phyloP scores from a whole-genome alignment of 2,113 vertebrate species.

The Cebidichthys violaceus region DNA sequence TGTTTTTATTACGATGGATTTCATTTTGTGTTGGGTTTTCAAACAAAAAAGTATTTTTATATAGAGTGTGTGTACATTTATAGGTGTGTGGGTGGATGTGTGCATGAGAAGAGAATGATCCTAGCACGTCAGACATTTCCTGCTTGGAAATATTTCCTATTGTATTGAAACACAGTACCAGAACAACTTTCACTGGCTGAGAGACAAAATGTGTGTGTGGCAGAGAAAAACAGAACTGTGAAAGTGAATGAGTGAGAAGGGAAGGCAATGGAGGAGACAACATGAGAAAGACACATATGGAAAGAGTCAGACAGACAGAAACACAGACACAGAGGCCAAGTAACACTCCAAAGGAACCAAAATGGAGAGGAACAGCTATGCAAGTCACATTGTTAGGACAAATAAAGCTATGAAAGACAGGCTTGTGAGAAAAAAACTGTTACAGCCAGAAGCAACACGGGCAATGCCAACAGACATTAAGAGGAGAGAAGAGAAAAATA shows the following conservation, averaged over 20 bases:
- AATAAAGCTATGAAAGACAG: conserved; percentile 41
- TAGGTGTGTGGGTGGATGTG: background rate
- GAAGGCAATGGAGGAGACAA: background rate
- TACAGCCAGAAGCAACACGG: conserved; percentile 43
- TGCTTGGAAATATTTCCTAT: conserved; percentile 73
- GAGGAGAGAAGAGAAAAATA: conserved; percentile 1
- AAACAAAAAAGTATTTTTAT: conserved; percentile 26
- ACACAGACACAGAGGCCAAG: conserved; percentile 27
- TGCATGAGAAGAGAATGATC: conserved; percentile 30
- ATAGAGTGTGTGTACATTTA: background rate
- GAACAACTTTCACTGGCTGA: conserved; percentile 51
- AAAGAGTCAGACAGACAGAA: conserved; percentile 31
- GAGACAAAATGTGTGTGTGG: conserved; percentile 4
- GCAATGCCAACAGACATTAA: conserved; percentile 13
- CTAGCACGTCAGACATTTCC: conserved; percentile 72
- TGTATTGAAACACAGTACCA: conserved; percentile 71
- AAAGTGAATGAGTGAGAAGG: conserved; percentile 17
- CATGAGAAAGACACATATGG: conserved; percentile 30
- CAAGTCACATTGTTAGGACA: conserved; percentile 42
- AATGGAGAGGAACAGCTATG: conserved; percentile 1
- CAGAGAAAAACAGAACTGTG: conserved; percentile 55
- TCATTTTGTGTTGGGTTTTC: conserved; percentile 22
- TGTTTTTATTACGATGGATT: conserved; percentile 13
- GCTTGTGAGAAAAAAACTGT: conserved; percentile 2
- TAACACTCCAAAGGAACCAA: conserved; percentile 41